Base-by-base conservation (phyloP, 2,797 vertebrate genomes). In the Sandelia bainsii region DNA sequence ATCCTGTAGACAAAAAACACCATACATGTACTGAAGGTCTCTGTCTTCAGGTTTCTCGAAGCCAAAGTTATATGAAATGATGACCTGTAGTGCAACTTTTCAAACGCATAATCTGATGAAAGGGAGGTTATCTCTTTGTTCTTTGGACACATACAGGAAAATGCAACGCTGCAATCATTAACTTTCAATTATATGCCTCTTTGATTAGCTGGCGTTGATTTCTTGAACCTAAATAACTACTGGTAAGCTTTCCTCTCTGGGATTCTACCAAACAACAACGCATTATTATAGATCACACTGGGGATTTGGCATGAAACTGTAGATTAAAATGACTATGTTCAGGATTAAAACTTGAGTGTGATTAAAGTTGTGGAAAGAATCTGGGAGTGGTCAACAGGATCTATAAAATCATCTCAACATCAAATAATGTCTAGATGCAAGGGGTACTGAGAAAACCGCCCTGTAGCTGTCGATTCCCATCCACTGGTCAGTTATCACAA, bases 381-480 rank as follows among this genome's bases (percentile, higher is more conserved):
- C 12, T 65, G 46, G 1, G 45, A 52, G 34, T 45, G 17, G 45
- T 14, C 40, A 5, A 39, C 51, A 20, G 13, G 57, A 56, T 68
- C 67, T 16, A 72, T 66, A 62, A 65, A 72, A 79, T 37, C 22
- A 8, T 8, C 7, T 42, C 39, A 44, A 17, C 39, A 54, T 52
- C 72, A 83, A 71, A 66, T 62, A 62, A 69, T 67, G 79, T 72
- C 50, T 49, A 42, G 69, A 72, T 69, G 78, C 73, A 82, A 84
- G 56, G 78, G 80, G 88, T 85, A 79, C 79, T 89, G 84, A 88
- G 84, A 79, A 85, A 87, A 64, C 62, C 63, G 72, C 75, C 85
- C 84, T 61, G 62, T 78, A 44, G 87, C 76, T 72, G 88, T 91
- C 86, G 84, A 88, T 93, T 94, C 89, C 91, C 85, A 88, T 80